Conservation (phyloP, 2,113 vertebrate genomes). For the Dipodomys spectabilis region DNA sequence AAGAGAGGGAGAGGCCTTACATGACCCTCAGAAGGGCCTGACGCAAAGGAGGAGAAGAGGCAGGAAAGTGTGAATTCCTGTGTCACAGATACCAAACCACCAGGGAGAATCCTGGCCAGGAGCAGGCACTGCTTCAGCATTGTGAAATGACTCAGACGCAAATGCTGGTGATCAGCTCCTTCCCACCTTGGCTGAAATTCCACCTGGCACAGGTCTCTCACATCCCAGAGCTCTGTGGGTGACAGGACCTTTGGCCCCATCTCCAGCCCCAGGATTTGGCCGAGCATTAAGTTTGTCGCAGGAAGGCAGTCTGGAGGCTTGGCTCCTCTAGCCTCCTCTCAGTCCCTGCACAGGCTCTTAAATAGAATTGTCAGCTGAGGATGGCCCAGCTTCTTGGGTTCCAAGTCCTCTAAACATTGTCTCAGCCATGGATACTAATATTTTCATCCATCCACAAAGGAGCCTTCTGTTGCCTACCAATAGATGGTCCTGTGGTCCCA, state of each 20-base stretch:
- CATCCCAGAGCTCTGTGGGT: not conserved
- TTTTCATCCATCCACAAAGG: not conserved
- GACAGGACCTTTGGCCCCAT: not conserved
- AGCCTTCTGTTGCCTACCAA: not conserved
- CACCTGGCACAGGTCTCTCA: not conserved
- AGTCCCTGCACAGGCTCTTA: not conserved
- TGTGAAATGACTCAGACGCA: not conserved
- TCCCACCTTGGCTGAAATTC: not conserved
- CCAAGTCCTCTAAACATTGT: not conserved
- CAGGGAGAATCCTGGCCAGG: not conserved
- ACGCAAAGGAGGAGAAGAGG: not conserved
- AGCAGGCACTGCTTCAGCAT: not conserved
- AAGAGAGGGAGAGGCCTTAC: not conserved
- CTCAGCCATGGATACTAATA: not conserved
- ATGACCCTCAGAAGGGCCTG: not conserved
- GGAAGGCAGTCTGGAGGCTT: not conserved
- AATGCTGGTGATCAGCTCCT: not conserved
- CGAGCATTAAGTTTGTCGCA: conserved; percentile 5
- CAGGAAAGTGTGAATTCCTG: not conserved
- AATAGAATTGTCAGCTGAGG: not conserved
- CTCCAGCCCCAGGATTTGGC: not conserved
- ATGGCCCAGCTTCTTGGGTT: not conserved
- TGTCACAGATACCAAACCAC: not conserved
- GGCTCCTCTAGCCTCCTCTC: not conserved
- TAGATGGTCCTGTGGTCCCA: not conserved